Conservation (phyloP, 2,113 vertebrate species). For the Cathartes aura region DNA sequence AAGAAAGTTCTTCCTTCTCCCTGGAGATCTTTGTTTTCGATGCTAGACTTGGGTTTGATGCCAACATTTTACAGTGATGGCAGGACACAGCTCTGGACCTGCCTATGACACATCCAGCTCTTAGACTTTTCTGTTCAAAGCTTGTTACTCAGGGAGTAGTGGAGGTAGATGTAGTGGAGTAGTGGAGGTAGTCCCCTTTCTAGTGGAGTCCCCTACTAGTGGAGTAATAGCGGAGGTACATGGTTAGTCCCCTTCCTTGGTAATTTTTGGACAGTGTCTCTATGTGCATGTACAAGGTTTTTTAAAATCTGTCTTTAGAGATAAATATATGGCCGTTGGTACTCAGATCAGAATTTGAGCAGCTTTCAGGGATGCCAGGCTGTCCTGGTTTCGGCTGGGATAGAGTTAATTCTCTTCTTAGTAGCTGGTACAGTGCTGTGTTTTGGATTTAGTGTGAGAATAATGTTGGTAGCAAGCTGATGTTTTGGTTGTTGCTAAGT, state of each 20-base stretch:
- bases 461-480: no score
- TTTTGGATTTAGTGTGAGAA: no score
- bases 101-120: rapidly evolving
- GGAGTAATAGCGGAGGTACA: background rate
- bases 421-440: no score
- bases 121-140: background rate
- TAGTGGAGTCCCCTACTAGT: background rate
- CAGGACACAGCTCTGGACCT: background rate
- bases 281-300: background rate
- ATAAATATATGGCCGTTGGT: background rate
- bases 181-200: background rate
- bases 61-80: background rate
- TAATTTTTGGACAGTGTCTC: background rate
- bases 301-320: background rate
- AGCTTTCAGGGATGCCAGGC: background rate
- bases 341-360: background rate
- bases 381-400: no score
- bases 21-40: background rate
- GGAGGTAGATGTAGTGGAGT: background rate
- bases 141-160: background rate
- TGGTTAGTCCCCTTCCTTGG: background rate
- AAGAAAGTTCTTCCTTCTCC: background rate
- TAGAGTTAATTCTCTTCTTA: no score
- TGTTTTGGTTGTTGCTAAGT: no score
- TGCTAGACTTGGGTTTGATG: background rate